These are phyloP conservation scores for Drosophila hydei DNA, from an alignment of 1,140 invertebrate species.

Conservation along the genomic window DNA sequence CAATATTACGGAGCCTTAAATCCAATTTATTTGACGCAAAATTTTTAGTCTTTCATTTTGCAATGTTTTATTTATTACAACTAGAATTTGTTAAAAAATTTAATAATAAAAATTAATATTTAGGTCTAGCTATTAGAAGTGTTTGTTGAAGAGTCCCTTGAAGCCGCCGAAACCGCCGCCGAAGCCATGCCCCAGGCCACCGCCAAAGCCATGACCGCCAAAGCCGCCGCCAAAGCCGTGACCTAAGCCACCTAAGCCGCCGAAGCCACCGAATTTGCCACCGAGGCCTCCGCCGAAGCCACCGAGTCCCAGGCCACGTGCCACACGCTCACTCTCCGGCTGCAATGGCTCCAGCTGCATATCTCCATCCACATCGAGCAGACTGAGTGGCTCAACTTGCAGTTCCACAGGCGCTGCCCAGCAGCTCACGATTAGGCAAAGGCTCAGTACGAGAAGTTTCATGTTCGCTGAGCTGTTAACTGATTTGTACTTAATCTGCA, in stretches of 20 bases:
- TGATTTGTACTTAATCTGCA: conserved; percentile 53
- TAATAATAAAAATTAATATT: conserved; percentile 15
- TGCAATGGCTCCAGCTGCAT: conserved; percentile 24
- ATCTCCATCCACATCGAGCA: conserved; percentile 47
- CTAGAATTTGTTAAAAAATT: conserved; percentile 42
- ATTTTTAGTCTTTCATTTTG: conserved; percentile 46
- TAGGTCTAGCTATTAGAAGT: conserved; percentile 36
- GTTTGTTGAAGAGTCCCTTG: conserved; percentile 66
- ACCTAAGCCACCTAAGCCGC: conserved; percentile 44
- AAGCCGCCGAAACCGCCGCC: conserved; percentile 61
- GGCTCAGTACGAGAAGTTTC: conserved; percentile 49
- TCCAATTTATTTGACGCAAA: conserved; percentile 56
- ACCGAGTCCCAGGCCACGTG: conserved; percentile 62
- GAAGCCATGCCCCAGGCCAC: conserved; percentile 61
- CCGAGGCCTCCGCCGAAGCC: conserved; percentile 58
- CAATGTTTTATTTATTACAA: conserved; percentile 22
- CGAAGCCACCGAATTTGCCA: conserved; percentile 55
- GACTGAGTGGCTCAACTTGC: conserved; percentile 38
- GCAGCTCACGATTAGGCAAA: conserved; percentile 36
- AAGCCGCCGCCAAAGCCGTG: conserved; percentile 51
- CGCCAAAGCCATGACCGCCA: conserved; percentile 59
- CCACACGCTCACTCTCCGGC: conserved; percentile 34
- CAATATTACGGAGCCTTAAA: conserved; percentile 63
- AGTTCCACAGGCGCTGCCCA: conserved; percentile 52
- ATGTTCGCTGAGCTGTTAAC: conserved; percentile 42